Evolutionary conservation across 2,888 invertebrate genomes (phyloP), one percentile per base, ranked within the genome.

Genomic region (Agriotes lineatus): DNA sequence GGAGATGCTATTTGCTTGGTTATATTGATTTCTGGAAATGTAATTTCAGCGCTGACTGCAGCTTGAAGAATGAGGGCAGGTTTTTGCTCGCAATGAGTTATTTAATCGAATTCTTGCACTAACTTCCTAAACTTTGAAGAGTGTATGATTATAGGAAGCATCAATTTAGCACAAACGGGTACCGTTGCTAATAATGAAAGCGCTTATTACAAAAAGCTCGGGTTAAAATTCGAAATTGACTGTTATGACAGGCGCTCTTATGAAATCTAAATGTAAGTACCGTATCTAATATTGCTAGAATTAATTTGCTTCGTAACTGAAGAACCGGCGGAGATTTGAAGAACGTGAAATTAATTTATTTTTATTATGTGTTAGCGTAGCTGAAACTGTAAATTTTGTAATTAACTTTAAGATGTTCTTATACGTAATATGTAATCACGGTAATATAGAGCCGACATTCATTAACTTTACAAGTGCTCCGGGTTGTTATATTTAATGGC

Each of bases 1-100:
- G 80, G 79, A 77, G 79, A 80, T 81, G 78, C 76, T 73, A 76
- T 78, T 78, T 78, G 77, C 78, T 77, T 75, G 78, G 76, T 77
- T 76, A 78, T 80, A 80, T 80, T 74, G 79, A 80, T 79, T 80
- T 78, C 78, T 77, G 61, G 75, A 74, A 75, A 75, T 71, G 50
- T 48, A 62, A 58, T 65, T 65, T 57, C 37, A 42, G 57, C 35
- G 37, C 52, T 62, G 39, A 54, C 45, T 64, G 58, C 58, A 58
- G 2, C 6, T 25, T 56, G 35, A 56, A 56, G 56, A 56, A 56
- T 56, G 37, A 35, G 37, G 56, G 19, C 56, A 56, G 19, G 16
- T 37, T 56, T 37, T 37, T 56, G 19, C 9, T 37, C 16, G 25
- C 25, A 25, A 25, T 25, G 25, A 25, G 25, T 25, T 25, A 25